phyloP scores from a whole-genome alignment of 2,888 invertebrate genomes.

The Polyommatus iphigenia region DNA sequence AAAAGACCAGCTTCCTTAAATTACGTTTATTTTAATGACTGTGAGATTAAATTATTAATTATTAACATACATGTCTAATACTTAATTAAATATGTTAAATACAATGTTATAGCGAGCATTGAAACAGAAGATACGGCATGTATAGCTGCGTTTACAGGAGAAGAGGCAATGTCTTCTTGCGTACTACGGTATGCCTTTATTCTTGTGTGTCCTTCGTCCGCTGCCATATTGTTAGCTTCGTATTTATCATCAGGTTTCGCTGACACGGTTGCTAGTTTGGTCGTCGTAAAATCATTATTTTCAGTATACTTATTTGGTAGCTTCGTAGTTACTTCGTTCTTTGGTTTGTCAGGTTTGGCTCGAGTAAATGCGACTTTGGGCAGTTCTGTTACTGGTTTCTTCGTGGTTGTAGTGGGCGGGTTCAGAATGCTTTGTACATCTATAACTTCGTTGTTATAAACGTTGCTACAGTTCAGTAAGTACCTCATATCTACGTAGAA shows the following conservation, averaged over 20 bases:
- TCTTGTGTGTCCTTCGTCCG: constrained; percentile 66
- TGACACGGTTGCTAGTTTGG: constrained; percentile 67
- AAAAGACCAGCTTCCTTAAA: constrained; percentile 46
- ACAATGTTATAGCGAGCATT: constrained; percentile 48
- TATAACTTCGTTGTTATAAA: constrained; percentile 37
- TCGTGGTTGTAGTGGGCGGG: constrained; percentile 33
- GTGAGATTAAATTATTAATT: constrained; percentile 48
- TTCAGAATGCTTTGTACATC: constrained; percentile 34
- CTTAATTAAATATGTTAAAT: constrained; percentile 47
- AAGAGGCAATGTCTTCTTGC: constrained; percentile 47
- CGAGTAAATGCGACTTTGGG: constrained; percentile 34
- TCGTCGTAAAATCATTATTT: constrained; percentile 56
- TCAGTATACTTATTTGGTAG: constrained; percentile 35
- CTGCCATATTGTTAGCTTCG: constrained; percentile 62
- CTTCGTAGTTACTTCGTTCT: constrained; percentile 39
- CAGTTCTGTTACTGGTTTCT: constrained; percentile 38
- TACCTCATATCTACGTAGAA: constrained; percentile 67
- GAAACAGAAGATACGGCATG: constrained; percentile 47
- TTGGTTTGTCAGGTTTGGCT: constrained; percentile 34
- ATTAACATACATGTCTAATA: constrained; percentile 34
- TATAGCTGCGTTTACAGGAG: constrained; percentile 47
- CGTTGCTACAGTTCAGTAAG: constrained; percentile 56
- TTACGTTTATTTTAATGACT: constrained; percentile 71
- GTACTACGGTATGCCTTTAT: constrained; percentile 60
- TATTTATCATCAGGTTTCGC: constrained; percentile 58